Conservation (phyloP, 2,797 vertebrate genomes). For the Harpagifer antarcticus region DNA sequence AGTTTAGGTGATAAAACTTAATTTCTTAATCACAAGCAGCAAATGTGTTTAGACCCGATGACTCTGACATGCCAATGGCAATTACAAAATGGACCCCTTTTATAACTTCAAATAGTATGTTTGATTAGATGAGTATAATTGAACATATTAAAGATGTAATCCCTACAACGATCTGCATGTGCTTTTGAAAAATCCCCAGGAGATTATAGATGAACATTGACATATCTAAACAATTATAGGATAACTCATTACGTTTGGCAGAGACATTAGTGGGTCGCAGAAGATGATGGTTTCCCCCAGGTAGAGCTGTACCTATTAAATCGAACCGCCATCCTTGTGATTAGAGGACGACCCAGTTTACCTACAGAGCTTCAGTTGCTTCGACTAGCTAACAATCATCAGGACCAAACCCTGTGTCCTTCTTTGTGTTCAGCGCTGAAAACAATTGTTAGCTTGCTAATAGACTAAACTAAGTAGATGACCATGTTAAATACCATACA, state of each 20-base stretch:
- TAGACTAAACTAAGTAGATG: neutral
- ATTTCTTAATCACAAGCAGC: neutral
- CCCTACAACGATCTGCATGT: slow-evolving; percentile 4
- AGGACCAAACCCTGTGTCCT: neutral
- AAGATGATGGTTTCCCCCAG: neutral
- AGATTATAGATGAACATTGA: neutral
- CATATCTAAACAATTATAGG: slow-evolving; percentile 2
- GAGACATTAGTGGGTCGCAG: neutral
- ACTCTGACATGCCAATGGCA: neutral
- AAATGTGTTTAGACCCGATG: neutral
- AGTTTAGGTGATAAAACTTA: neutral
- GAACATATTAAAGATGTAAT: neutral
- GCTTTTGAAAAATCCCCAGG: slow-evolving; percentile 1
- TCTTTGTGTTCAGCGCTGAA: neutral
- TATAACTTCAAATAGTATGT: neutral
- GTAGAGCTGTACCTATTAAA: too few relatives aligned
- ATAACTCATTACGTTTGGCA: neutral
- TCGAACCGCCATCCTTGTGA: too few relatives aligned
- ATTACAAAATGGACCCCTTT: neutral
- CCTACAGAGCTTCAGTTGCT: too few relatives aligned
- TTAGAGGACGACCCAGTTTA: too few relatives aligned
- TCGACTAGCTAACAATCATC: neutral
- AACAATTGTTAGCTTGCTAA: neutral
- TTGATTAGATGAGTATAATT: neutral
- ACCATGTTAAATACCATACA: neutral